Conservation (phyloP, 2,888 invertebrate genomes). For the Tenthredo scrophulariae region DNA sequence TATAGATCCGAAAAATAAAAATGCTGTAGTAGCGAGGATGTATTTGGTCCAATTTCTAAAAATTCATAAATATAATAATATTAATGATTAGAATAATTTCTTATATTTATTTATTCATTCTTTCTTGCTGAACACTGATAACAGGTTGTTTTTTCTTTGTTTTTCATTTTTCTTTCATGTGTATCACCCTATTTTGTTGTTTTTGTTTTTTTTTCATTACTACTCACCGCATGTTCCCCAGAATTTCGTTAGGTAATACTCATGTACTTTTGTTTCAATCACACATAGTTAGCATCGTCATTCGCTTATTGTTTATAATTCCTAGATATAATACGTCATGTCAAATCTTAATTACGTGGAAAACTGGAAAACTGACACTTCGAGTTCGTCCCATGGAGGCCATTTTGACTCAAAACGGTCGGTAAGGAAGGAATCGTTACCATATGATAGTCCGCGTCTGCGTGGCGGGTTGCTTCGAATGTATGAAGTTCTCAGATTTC, state of each 20-base stretch:
- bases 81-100: neutral
- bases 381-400: neutral
- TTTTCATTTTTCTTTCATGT: neutral
- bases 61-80: neutral
- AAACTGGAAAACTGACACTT: neutral
- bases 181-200: neutral
- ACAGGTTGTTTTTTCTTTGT: neutral
- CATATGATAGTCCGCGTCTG: neutral
- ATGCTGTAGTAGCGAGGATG: neutral
- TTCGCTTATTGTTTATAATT: too few species aligned
- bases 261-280: neutral
- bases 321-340: too few species aligned
- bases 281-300: neutral
- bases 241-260: neutral
- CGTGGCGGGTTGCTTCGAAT: neutral
- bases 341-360: neutral
- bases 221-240: constrained; percentile 36
- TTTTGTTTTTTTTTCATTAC: neutral
- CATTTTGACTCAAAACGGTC: neutral
- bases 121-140: neutral
- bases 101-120: neutral
- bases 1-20: constrained; percentile 20
- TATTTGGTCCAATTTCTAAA: constrained; percentile 14
- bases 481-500: neutral
- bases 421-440: neutral